Conservation (phyloP, 2,113 vertebrate species). For the Azemiops feae region DNA sequence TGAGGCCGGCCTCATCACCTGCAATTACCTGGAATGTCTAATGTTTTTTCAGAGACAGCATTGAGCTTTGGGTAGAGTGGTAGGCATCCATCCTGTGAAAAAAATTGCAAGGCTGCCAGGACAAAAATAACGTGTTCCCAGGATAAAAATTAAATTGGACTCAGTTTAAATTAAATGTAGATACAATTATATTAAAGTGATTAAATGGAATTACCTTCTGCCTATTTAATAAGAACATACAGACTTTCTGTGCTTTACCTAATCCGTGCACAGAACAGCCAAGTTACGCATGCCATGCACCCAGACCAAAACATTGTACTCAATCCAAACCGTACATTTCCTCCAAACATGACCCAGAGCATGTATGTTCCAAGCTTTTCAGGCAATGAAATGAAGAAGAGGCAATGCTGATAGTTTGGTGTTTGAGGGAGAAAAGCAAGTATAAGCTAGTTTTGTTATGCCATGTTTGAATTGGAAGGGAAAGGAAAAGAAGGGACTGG, state of each 20-base stretch:
- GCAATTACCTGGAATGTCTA: neutral
- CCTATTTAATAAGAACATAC: neutral
- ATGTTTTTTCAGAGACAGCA: neutral
- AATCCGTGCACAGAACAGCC: neutral
- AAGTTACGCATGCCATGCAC: neutral
- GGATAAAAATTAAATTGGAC: neutral
- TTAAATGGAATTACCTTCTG: neutral
- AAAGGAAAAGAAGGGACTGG: neutral
- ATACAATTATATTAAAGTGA: neutral
- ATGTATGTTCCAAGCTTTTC: neutral
- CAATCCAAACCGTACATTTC: neutral
- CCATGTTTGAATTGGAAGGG: neutral
- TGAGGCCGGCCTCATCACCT: neutral
- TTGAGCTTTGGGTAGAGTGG: neutral
- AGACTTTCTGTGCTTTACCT: neutral
- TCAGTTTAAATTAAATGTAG: neutral
- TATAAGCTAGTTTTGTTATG: neutral
- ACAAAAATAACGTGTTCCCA: neutral
- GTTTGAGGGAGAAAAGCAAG: neutral
- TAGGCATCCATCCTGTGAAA: neutral
- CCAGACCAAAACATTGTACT: neutral
- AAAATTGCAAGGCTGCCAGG: neutral
- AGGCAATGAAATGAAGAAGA: neutral
- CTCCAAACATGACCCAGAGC: neutral
- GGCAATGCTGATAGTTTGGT: neutral